A percentile compares a stretch with the other conserved stretches of the same genome.
Conservation (phyloP, 2,888 invertebrate genomes). For the Zaprionus bogoriensis region DNA sequence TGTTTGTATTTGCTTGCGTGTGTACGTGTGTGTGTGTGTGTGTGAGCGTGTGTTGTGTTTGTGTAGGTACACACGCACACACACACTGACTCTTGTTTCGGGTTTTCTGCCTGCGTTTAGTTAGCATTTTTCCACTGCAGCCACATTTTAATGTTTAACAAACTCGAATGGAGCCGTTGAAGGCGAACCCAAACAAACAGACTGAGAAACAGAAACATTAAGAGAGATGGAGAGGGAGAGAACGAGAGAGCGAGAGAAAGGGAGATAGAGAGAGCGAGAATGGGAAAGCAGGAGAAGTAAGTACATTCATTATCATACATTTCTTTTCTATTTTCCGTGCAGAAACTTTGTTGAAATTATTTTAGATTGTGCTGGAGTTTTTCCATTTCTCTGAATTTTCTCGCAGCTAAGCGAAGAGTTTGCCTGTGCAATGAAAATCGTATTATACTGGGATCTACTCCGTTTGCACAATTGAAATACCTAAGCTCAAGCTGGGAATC, state of each 20-base stretch:
- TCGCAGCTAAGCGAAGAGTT: slow-evolving; percentile 6
- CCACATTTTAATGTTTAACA: slow-evolving; percentile 68
- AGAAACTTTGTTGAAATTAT: slow-evolving; percentile 50
- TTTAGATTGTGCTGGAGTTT: slow-evolving; percentile 43
- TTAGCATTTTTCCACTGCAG: slow-evolving; percentile 52
- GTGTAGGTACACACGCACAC: slow-evolving; percentile 5
- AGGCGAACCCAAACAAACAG: slow-evolving; percentile 38
- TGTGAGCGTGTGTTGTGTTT: too few relatives aligned
- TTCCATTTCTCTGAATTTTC: slow-evolving; percentile 1
- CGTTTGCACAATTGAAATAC: not conserved
- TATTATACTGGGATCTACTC: not conserved
- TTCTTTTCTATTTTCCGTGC: slow-evolving; percentile 21
- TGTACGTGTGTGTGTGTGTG: not conserved
- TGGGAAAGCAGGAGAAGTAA: slow-evolving; percentile 11
- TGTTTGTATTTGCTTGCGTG: not conserved
- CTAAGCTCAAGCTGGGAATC: not conserved
- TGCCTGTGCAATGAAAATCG: slow-evolving; percentile 18
- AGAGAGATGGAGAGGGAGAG: not conserved
- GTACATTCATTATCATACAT: slow-evolving; percentile 13
- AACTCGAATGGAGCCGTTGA: slow-evolving; percentile 47
- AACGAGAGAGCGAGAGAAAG: not conserved
- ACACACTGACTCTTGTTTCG: not conserved
- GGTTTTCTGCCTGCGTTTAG: slow-evolving; percentile 49
- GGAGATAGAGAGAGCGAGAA: not conserved
- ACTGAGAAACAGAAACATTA: not conserved